Evolutionary conservation across 2,888 invertebrate species (phyloP).

Genomic region (Pollenia angustigena): DNA sequence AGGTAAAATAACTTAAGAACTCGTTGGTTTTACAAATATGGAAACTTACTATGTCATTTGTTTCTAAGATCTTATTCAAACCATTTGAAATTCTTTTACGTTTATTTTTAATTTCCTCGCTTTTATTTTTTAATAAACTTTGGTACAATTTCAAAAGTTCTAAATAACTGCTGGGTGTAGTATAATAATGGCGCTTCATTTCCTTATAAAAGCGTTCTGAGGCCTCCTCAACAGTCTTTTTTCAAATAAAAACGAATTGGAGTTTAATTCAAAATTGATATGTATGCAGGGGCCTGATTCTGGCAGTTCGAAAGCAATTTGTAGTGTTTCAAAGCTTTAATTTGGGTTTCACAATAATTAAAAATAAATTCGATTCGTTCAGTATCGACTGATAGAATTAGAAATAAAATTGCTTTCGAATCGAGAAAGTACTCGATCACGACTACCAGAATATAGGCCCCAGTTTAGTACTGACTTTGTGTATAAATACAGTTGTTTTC

Average conservation of each 20-base stretch:
- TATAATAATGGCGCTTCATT: constrained; percentile 94
- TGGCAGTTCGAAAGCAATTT: too few species aligned
- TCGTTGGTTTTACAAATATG: neutral
- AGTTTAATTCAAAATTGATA: neutral
- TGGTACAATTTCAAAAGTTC: constrained; percentile 93
- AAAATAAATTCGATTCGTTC: too few species aligned
- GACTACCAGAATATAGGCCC: too few species aligned
- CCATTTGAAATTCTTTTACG: constrained; percentile 91
- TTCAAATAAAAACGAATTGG: neutral
- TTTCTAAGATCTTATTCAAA: constrained; percentile 85
- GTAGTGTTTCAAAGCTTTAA: too few species aligned
- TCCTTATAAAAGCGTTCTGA: constrained; percentile 91
- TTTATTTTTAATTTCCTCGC: constrained; percentile 87
- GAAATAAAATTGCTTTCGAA: too few species aligned
- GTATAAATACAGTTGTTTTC: constrained; percentile 89
- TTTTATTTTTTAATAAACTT: constrained; percentile 88
- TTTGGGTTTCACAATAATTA: too few species aligned
- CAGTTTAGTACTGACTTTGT: constrained; percentile 87
- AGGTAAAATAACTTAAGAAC: neutral
- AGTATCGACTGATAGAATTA: too few species aligned
- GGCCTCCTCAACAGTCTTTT: constrained; percentile 91
- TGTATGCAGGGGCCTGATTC: too few species aligned
- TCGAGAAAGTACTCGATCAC: too few species aligned
- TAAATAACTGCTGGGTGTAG: constrained; percentile 95
- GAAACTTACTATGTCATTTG: constrained; percentile 81